These are phyloP conservation scores for Sebastes paucispinis DNA, from an alignment of 2,797 vertebrate genomes.

Conservation along the genomic window DNA sequence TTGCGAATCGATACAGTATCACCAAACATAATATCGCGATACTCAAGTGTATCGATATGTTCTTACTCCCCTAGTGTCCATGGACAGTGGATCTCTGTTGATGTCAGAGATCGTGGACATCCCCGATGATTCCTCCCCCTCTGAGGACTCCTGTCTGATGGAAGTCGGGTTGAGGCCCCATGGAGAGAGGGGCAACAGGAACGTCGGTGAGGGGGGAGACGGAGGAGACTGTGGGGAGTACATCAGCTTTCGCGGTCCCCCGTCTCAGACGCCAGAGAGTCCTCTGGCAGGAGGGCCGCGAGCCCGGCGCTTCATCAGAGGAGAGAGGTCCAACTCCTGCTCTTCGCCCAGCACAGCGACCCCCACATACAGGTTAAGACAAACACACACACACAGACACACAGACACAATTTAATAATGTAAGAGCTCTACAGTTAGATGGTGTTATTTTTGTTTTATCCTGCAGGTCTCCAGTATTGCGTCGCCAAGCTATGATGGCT, in stretches of 20 bases:
- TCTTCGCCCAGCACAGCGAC: slow-evolving; percentile 88
- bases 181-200: slow-evolving; percentile 82
- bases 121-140: slow-evolving; percentile 93
- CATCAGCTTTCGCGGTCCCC: slow-evolving; percentile 67
- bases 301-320: slow-evolving; percentile 82
- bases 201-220: slow-evolving; percentile 74
- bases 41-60: background rate
- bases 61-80: slow-evolving; percentile 82
- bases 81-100: slow-evolving; percentile 93
- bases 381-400: background rate
- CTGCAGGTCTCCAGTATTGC: slow-evolving; percentile 81
- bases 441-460: background rate
- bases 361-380: slow-evolving; percentile 75
- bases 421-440: background rate
- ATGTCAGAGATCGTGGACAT: slow-evolving; percentile 95
- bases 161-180: slow-evolving; percentile 85
- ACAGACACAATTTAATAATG: background rate
- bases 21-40: too few relatives aligned
- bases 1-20: too few relatives aligned
- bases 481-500: slow-evolving; percentile 81
- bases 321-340: slow-evolving; percentile 94
- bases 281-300: slow-evolving; percentile 83
- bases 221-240: slow-evolving; percentile 80
- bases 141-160: slow-evolving; percentile 95
- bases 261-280: slow-evolving; percentile 78